A percentile compares a stretch with the other conserved stretches of the same genome.
Evolutionary conservation across 1,140 invertebrate species (phyloP).

Genomic region (Bombus confusus): DNA sequence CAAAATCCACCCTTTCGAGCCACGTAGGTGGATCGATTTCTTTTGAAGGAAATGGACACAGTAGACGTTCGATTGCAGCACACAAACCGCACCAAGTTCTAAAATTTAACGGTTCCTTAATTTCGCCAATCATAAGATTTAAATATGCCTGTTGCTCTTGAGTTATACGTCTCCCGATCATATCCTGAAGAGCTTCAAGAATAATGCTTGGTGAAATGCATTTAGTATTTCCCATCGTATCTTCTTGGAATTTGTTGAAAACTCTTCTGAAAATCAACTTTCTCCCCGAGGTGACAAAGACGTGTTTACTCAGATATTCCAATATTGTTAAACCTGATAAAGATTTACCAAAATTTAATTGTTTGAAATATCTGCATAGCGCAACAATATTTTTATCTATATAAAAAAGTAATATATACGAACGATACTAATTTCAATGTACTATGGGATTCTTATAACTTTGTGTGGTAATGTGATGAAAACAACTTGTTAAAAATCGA

Average conservation of each 20-base stretch:
- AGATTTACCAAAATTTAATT: not conserved
- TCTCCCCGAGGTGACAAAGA: conserved; percentile 85
- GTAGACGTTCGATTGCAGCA: conserved; percentile 85
- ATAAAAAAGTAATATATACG: too few relatives aligned
- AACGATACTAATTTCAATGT: too few relatives aligned
- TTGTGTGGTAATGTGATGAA: too few relatives aligned
- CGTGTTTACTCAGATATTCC: conserved; percentile 85
- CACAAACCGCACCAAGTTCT: conserved; percentile 87
- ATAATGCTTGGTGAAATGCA: conserved; percentile 80
- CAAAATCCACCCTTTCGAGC: conserved; percentile 78
- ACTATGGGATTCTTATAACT: too few relatives aligned
- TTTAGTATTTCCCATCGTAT: conserved; percentile 72
- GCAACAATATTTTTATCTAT: too few relatives aligned
- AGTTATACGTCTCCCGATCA: conserved; percentile 85
- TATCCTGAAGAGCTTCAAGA: conserved; percentile 83
- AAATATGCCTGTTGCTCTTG: conserved; percentile 81
- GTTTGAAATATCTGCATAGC: too few relatives aligned
- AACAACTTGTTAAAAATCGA: too few relatives aligned
- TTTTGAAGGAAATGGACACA: conserved; percentile 81
- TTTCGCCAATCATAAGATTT: conserved; percentile 80
- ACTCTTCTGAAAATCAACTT: conserved; percentile 85
- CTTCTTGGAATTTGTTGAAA: conserved; percentile 82
- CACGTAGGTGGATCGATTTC: conserved; percentile 82
- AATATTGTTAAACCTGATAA: conserved; percentile 84
- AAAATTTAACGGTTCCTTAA: conserved; percentile 83